phyloP scores from a whole-genome alignment of 2,113 vertebrate species.

The Chauna torquata region DNA sequence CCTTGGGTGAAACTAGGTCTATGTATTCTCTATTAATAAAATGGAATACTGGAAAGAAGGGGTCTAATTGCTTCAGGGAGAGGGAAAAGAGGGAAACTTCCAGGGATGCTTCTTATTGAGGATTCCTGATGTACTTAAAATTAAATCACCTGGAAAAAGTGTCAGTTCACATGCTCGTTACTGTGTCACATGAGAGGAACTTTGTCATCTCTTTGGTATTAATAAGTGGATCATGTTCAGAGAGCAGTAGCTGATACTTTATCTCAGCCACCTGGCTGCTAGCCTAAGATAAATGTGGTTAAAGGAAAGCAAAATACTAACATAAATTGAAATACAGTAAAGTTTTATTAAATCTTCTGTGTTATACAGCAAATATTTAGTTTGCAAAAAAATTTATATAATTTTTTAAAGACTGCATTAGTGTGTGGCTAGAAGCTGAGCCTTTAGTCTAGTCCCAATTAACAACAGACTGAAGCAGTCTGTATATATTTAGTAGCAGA shows the following conservation, averaged over 20 bases:
- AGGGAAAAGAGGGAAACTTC: constrained; percentile 54
- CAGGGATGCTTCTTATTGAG: constrained; percentile 50
- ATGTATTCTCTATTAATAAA: constrained; percentile 60
- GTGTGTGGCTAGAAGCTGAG: constrained; percentile 49
- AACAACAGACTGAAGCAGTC: constrained; percentile 49
- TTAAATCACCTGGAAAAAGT: constrained; percentile 53
- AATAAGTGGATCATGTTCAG: constrained; percentile 56
- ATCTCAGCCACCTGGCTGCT: constrained; percentile 53
- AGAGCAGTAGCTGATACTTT: constrained; percentile 43
- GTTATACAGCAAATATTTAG: constrained; percentile 69
- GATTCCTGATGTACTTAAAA: constrained; percentile 41
- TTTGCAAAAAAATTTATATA: constrained; percentile 65
- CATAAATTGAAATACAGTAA: constrained; percentile 56
- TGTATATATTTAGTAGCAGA: constrained; percentile 60
- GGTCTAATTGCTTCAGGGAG: constrained; percentile 53
- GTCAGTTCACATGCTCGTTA: constrained; percentile 45
- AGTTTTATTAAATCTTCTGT: constrained; percentile 50
- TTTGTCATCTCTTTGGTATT: constrained; percentile 40
- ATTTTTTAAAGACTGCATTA: constrained; percentile 69
- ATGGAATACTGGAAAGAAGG: constrained; percentile 44
- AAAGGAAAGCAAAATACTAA: constrained; percentile 59
- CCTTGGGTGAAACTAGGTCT: constrained; percentile 85
- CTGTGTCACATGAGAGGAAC: constrained; percentile 4
- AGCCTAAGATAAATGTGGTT: constrained; percentile 57
- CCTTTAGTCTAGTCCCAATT: constrained; percentile 39